Evolutionary conservation across 1,140 invertebrate species (phyloP).

Genomic region (Drosophila asahinai): DNA sequence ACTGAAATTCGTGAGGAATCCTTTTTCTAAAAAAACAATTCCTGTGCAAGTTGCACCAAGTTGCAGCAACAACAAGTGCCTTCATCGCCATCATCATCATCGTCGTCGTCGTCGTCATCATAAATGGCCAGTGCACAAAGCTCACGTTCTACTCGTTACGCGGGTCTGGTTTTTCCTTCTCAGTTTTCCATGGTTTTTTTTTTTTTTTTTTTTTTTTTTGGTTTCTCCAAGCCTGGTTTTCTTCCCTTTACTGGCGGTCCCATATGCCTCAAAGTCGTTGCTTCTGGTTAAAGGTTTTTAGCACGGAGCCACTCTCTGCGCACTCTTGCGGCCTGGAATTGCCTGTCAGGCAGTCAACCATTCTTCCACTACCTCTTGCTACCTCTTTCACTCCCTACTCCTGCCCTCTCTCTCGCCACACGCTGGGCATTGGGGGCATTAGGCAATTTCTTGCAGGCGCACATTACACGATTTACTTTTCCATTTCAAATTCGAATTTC

Average conservation of each 20-base stretch:
- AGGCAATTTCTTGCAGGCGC: slow-evolving; percentile 80
- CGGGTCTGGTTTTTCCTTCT: slow-evolving; percentile 41
- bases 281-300: slow-evolving; percentile 76
- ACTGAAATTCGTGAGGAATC: too few species aligned
- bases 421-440: slow-evolving; percentile 54
- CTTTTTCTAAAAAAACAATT: background rate
- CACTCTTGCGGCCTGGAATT: slow-evolving; percentile 70
- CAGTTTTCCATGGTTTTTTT: slow-evolving; percentile 12
- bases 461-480: slow-evolving; percentile 82
- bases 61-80: slow-evolving; percentile 65
- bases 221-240: slow-evolving; percentile 32
- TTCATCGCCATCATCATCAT: slow-evolving; percentile 48
- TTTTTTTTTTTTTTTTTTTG: slow-evolving; percentile 19
- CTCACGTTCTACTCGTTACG: slow-evolving; percentile 77
- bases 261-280: slow-evolving; percentile 73
- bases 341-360: slow-evolving; percentile 41
- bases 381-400: background rate
- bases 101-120: slow-evolving; percentile 49
- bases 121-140: slow-evolving; percentile 66
- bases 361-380: slow-evolving; percentile 1
- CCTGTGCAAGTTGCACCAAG: slow-evolving; percentile 32
- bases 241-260: slow-evolving; percentile 46
- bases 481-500: slow-evolving; percentile 78
- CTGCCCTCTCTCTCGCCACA: slow-evolving; percentile 1
- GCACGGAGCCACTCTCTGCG: slow-evolving; percentile 55